Evolutionary conservation across 1,140 invertebrate species (phyloP).

Genomic region (Tetramorium parvispinum): DNA sequence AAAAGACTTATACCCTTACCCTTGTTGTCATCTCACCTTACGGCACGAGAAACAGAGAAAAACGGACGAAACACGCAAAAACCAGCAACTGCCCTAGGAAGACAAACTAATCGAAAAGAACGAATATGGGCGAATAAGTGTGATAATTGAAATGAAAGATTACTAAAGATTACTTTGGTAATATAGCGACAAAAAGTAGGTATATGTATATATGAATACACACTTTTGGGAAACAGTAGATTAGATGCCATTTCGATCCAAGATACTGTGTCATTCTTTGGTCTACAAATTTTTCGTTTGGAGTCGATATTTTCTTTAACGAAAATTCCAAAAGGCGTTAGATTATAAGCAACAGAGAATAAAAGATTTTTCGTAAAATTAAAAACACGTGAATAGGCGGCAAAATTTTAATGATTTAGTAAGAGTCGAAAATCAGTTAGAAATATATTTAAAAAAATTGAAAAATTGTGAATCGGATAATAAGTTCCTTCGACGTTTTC

Average conservation of each 20-base stretch:
- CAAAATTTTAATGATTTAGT: neutral
- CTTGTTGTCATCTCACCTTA: slow-evolving; percentile 75
- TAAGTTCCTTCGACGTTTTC: neutral
- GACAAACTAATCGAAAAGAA: slow-evolving; percentile 58
- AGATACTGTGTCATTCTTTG: neutral
- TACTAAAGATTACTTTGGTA: slow-evolving; percentile 49
- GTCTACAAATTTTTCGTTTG: slow-evolving; percentile 2
- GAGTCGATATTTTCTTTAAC: slow-evolving; percentile 3
- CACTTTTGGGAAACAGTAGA: slow-evolving; percentile 64
- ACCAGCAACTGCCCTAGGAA: slow-evolving; percentile 81
- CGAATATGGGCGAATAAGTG: slow-evolving; percentile 28
- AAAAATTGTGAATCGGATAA: neutral
- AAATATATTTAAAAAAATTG: neutral
- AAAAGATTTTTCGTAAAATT: neutral
- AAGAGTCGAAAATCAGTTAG: neutral
- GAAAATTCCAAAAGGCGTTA: neutral
- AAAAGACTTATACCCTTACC: slow-evolving; percentile 59
- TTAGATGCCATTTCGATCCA: neutral
- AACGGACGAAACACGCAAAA: slow-evolving; percentile 64
- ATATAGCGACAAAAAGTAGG: slow-evolving; percentile 68
- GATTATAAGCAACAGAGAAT: neutral
- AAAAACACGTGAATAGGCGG: neutral
- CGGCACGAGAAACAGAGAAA: slow-evolving; percentile 58
- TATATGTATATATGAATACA: slow-evolving; percentile 56
- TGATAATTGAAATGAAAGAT: slow-evolving; percentile 47